Evolutionary conservation across 2,888 invertebrate species (phyloP).

Genomic region (Pogonocherus hispidulus): DNA sequence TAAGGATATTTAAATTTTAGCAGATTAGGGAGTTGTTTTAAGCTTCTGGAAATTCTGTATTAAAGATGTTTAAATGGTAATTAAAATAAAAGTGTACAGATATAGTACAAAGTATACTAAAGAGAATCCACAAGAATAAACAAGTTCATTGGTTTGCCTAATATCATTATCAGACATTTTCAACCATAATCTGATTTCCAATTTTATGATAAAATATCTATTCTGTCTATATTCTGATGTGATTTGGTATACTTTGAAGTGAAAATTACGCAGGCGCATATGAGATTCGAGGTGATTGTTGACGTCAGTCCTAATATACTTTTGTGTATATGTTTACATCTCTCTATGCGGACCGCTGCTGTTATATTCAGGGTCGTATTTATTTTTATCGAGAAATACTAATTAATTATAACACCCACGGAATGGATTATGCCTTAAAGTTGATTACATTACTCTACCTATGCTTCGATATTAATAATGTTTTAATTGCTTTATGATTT

Average conservation of each 20-base stretch:
- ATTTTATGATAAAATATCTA: constrained; percentile 18
- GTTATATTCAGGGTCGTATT: constrained; percentile 50
- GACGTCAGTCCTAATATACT: constrained; percentile 57
- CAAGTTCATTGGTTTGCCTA: too few species aligned
- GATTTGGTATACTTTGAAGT: constrained; percentile 24
- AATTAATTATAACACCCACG: constrained; percentile 33
- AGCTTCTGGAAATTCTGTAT: too few species aligned
- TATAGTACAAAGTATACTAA: too few species aligned
- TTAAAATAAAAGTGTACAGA: too few species aligned
- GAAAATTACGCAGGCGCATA: constrained; percentile 39
- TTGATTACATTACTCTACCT: constrained; percentile 17
- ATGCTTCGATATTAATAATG: not conserved
- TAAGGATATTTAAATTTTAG: too few species aligned
- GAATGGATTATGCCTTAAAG: constrained; percentile 26
- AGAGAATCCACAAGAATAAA: too few species aligned
- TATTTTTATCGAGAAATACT: constrained; percentile 48
- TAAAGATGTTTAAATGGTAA: too few species aligned
- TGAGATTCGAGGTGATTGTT: constrained; percentile 56
- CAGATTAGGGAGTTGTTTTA: too few species aligned
- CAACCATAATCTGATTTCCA: constrained; percentile 2
- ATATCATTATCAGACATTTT: too few species aligned
- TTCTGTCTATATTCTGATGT: constrained; percentile 10
- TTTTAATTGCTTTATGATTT: not conserved
- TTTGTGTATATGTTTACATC: constrained; percentile 50
- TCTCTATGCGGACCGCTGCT: constrained; percentile 47